Conservation (phyloP, 2,888 invertebrate genomes). For the Charanyca ferruginea region DNA sequence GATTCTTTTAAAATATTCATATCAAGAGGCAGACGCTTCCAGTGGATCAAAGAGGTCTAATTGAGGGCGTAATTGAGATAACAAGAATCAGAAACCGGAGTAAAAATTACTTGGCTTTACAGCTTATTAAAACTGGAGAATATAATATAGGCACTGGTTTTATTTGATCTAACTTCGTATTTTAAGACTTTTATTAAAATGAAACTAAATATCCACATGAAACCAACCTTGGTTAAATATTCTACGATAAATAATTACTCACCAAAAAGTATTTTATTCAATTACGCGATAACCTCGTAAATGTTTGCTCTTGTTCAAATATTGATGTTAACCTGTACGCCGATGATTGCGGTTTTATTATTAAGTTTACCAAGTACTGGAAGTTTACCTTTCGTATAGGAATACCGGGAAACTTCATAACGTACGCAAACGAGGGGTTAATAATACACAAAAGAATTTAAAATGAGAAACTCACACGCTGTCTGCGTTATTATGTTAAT, state of each 20-base stretch:
- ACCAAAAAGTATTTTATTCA: constrained; percentile 15
- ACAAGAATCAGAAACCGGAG: background rate
- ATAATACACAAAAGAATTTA: constrained; percentile 8
- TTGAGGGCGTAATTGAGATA: constrained; percentile 10
- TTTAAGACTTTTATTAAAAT: no score
- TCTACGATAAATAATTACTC: background rate
- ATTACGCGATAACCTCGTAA: constrained; percentile 7
- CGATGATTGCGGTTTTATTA: constrained; percentile 32
- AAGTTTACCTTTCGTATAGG: constrained; percentile 23
- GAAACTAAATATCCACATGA: no score
- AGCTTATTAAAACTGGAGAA: background rate
- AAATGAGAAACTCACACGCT: constrained; percentile 21
- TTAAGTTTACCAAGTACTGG: constrained; percentile 28
- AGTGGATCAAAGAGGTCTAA: constrained; percentile 32
- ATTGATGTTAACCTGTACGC: constrained; percentile 6
- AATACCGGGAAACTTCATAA: constrained; percentile 19
- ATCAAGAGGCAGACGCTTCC: constrained; percentile 37
- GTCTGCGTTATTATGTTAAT: constrained; percentile 2
- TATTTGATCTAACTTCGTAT: background rate
- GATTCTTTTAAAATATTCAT: constrained; percentile 47
- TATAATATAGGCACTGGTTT: background rate
- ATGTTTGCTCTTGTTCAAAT: constrained; percentile 24
- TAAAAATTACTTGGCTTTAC: background rate
- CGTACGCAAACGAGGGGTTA: constrained; percentile 9
- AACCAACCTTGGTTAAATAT: background rate